Base-by-base conservation (phyloP, 2,113 vertebrate genomes). In the Prionailurus bengalensis region DNA sequence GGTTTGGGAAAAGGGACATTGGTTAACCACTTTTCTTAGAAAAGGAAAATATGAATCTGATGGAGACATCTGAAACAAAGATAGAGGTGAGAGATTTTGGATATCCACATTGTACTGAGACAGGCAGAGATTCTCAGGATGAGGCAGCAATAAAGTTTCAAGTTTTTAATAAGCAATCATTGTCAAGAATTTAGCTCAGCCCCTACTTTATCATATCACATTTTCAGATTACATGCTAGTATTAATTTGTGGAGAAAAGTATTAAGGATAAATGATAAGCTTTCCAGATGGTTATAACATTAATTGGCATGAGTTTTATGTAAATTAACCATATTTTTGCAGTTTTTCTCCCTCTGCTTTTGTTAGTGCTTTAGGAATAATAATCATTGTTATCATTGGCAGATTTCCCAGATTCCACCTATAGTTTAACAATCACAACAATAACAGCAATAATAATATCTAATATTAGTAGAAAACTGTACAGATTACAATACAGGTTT, bases 241-340 rank as follows among this genome's bases (percentile, higher is more conserved):
- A 84, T 97, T 83, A 83, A 92, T 97, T 97, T 97, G 65, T 91
- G 81, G 61, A 85, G 71, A n/a, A 81, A 85, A 96, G 92, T 84
- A 88, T 68, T 92, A 95, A 94, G 66, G 45, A 88, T 91, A 92
- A 92, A 85, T 79, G 55, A 85, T 94, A 92, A 91, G 14, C 63
- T 94, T 94, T 95, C 70, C 84, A 94, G 80, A 96, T 94, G 87
- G 58, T 58, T 94, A 23, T 70, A 95, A 76, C 23, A 78, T 39
- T 90, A 94, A 78, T 80, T 95, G 83, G 21, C 58, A 19, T 78
- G 74, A 91, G 63, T 91, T 86, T 91, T 96, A 95, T 95, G 71
- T 80, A 71, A 42, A 55, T 70, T 31, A 93, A 86, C 42, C 78
- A 79, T 45, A 88, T 80, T 89, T 79, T 95, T 97, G 81, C 36